phyloP scores from a whole-genome alignment of 2,888 invertebrate species.

The Leuctra nigra region DNA sequence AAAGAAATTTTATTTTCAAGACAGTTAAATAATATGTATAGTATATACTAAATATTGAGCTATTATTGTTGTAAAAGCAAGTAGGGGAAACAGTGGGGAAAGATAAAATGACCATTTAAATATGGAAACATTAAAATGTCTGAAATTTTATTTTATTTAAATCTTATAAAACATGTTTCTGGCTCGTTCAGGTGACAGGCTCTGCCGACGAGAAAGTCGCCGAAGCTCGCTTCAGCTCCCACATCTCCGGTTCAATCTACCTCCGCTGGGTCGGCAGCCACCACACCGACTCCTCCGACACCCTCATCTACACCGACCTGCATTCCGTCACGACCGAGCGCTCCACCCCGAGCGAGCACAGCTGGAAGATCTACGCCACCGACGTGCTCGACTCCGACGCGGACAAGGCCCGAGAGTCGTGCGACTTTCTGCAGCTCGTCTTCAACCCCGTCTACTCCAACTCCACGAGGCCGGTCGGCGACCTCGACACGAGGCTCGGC shows the following conservation, averaged over 20 bases:
- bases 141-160: too few relatives aligned
- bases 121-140: too few relatives aligned
- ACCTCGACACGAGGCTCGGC: slow-evolving; percentile 70
- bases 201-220: slow-evolving; percentile 69
- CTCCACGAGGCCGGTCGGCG: slow-evolving; percentile 57
- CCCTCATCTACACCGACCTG: slow-evolving; percentile 70
- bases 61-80: too few relatives aligned
- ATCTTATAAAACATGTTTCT: too few relatives aligned
- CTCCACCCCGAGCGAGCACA: slow-evolving; percentile 56
- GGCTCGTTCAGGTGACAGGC: slow-evolving; percentile 51
- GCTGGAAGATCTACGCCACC: slow-evolving; percentile 85
- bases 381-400: slow-evolving; percentile 73
- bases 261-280: slow-evolving; percentile 57
- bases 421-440: slow-evolving; percentile 75
- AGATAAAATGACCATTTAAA: too few relatives aligned
- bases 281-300: slow-evolving; percentile 58
- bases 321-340: slow-evolving; percentile 48
- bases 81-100: too few relatives aligned
- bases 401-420: slow-evolving; percentile 66
- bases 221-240: slow-evolving; percentile 67
- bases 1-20: too few relatives aligned
- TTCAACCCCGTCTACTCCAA: slow-evolving; percentile 75
- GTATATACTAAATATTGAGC: too few relatives aligned
- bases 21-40: too few relatives aligned
- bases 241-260: slow-evolving; percentile 67